Evolutionary conservation across 1,140 invertebrate genomes (phyloP), one percentile per base, ranked within the genome.

Genomic region (Ostrea denselamellosa): DNA sequence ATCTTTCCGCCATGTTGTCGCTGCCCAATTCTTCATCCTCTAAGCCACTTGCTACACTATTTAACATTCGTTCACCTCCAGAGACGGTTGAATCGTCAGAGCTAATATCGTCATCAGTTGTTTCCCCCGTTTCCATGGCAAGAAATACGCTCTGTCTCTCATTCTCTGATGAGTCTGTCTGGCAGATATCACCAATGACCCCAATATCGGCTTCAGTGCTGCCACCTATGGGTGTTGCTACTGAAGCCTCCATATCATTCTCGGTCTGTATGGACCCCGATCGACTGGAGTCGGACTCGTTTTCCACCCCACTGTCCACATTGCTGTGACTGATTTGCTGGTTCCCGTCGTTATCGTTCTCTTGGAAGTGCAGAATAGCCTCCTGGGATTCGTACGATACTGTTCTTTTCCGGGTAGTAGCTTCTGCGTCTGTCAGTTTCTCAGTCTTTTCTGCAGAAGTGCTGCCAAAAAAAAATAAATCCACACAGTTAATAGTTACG

Each of bases 291-390:
- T 86, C 54, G 62, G 85, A 85, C 44, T 89, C 88, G 25, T 89
- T 86, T n/a, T 89, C 88, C n/a, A 89, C 85, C 0, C 88, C 88
- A 56, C 88, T 89, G 54, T 89, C 88, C n/a, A 53, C 86, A 83
- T 83, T 83, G 62, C 56, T 87, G 52, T 85, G 83, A 25, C 28
- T 77, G 25, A 77, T 77, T 77, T 77, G 68, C 8, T 77, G 68
- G 68, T 77, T 25, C 5, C 68, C 68, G n/a, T 62, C 56, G 14
- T 62, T 62, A 7, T 58, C 28, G 85, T 58, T 58, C 71, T 44
- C 77, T 17, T 58, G 85, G 52, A 58, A 86, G 52, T 86, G 25
- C 22, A 86, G 22, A 10, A 82, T 22, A 8, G 82, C 85, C 25
- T 86, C 85, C n/a, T 86, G 85, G 12, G 85, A 86, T 82, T 86